These are phyloP conservation scores for Pachypanchax playfairii DNA, from an alignment of 2,113 vertebrate species.

Conservation along the genomic window DNA sequence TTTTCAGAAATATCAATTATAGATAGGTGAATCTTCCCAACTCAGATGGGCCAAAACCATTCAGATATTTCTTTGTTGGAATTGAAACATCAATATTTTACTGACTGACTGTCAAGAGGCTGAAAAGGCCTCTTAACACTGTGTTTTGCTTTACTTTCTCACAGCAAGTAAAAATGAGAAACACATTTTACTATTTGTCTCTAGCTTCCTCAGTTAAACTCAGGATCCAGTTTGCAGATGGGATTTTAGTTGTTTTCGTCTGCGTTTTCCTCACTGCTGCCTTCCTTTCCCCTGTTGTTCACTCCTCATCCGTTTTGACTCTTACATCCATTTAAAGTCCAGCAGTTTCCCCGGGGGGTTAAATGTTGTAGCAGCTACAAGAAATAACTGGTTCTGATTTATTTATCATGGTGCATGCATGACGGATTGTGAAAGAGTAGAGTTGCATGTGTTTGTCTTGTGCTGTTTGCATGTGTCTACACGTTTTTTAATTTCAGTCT, in stretches of 20 bases:
- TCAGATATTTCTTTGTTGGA: constrained; percentile 72
- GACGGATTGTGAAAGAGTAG: too few species aligned
- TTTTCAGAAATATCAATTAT: constrained; percentile 74
- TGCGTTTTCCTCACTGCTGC: neutral
- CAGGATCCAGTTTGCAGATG: constrained; percentile 22
- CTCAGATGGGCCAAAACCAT: constrained; percentile 62
- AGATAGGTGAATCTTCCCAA: constrained; percentile 59
- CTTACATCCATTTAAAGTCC: constrained; percentile 51
- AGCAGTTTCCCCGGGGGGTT: constrained; percentile 31
- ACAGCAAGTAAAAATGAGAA: constrained; percentile 30
- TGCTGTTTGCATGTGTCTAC: too few species aligned
- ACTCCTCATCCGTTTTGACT: constrained; percentile 23
- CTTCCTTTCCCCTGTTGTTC: neutral
- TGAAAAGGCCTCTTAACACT: constrained; percentile 45
- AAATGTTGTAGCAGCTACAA: constrained; percentile 29
- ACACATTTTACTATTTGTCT: constrained; percentile 27
- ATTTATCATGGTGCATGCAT: constrained; percentile 45
- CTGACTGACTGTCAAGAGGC: constrained; percentile 54
- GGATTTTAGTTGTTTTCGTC: neutral
- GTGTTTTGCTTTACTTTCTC: constrained; percentile 27
- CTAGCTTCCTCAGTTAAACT: constrained; percentile 21
- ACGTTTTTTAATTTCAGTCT: too few species aligned
- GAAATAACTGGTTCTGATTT: constrained; percentile 57
- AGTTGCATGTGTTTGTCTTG: too few species aligned
- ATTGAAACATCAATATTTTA: constrained; percentile 79